Conservation (phyloP, 1,140 invertebrate genomes). For the Whitmania pigra region DNA sequence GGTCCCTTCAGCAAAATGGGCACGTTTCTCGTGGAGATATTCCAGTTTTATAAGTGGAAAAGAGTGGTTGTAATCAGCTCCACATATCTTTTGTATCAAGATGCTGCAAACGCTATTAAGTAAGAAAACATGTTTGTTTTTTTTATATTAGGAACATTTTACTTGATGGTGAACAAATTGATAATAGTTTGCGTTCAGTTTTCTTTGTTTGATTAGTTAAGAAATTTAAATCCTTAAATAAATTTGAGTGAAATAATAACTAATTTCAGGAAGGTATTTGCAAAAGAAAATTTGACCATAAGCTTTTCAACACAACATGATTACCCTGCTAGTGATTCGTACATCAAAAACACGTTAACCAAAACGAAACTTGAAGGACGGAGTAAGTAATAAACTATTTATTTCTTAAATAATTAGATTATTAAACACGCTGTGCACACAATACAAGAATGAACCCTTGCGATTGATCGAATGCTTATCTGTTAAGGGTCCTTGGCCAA, state of each 20-base stretch:
- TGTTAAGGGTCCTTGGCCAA: too few species aligned
- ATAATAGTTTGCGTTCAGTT: background rate
- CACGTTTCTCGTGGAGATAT: conserved; percentile 1
- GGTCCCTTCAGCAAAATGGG: conserved; percentile 14
- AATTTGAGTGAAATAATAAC: background rate
- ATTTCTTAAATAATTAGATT: too few species aligned
- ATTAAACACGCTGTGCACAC: too few species aligned
- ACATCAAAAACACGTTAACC: conserved; percentile 8
- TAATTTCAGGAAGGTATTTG: conserved; percentile 1
- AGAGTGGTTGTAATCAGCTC: conserved; percentile 9
- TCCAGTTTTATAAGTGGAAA: background rate
- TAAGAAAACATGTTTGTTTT: background rate
- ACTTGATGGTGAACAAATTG: background rate
- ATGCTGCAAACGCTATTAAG: conserved; percentile 16
- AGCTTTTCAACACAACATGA: conserved; percentile 8
- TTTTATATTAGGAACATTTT: background rate
- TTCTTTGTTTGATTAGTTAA: background rate
- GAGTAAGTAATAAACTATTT: background rate
- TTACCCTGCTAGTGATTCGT: conserved; percentile 4
- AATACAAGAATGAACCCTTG: too few species aligned
- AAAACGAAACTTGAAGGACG: conserved; percentile 9
- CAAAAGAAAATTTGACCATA: conserved; percentile 17
- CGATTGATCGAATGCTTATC: too few species aligned
- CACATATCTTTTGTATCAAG: conserved; percentile 10
- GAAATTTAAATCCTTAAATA: background rate